Conservation (phyloP, 2,113 vertebrate genomes). For the Indicator maculatus region DNA sequence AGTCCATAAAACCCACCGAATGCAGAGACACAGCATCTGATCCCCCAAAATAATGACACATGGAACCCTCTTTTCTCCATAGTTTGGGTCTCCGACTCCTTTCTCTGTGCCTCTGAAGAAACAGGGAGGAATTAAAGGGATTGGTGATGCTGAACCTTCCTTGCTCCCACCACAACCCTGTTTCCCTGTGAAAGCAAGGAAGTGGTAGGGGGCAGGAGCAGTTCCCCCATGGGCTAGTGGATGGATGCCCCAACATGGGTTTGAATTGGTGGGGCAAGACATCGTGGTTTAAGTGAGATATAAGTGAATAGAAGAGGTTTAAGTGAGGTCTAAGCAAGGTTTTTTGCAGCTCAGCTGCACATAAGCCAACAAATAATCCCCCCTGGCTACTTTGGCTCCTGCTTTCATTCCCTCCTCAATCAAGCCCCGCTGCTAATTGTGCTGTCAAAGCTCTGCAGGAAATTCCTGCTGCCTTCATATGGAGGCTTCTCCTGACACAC, state of each 20-base stretch:
- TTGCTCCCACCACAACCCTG: neutral
- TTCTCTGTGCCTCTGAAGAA: neutral
- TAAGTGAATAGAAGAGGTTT: neutral
- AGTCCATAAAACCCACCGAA: neutral
- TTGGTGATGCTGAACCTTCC: rapidly evolving
- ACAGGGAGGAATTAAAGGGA: neutral
- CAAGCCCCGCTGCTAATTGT: neutral
- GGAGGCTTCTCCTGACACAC: neutral
- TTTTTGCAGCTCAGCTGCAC: neutral
- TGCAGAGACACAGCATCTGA: neutral
- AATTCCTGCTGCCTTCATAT: neutral
- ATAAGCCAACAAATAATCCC: neutral
- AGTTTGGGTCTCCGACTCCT: rapidly evolving
- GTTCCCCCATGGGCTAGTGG: rapidly evolving
- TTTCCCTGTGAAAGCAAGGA: rapidly evolving
- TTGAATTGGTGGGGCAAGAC: neutral
- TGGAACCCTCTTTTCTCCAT: neutral
- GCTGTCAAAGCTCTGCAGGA: neutral
- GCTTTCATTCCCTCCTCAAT: neutral
- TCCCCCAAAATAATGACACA: too few relatives aligned
- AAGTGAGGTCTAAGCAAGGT: neutral
- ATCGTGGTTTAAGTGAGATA: neutral
- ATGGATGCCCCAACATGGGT: rapidly evolving
- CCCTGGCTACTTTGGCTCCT: rapidly evolving
- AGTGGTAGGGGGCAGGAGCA: rapidly evolving